Evolutionary conservation across 2,113 vertebrate genomes (phyloP).

Genomic region (Mastomys coucha): DNA sequence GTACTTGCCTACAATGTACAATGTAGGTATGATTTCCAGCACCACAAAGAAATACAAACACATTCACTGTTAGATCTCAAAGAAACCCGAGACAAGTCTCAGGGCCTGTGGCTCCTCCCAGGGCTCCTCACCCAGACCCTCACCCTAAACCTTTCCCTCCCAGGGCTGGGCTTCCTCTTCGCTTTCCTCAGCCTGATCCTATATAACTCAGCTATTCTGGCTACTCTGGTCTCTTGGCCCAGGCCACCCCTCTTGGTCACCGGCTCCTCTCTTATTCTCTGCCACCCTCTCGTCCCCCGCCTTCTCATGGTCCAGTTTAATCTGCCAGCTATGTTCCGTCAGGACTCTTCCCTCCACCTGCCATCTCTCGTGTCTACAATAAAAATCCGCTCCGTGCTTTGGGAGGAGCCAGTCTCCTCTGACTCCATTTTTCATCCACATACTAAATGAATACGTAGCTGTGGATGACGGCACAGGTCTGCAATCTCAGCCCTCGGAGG

Average conservation of each 20-base stretch:
- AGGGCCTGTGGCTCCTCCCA: not conserved
- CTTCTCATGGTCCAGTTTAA: not conserved
- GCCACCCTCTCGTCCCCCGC: no score
- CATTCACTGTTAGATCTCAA: not conserved
- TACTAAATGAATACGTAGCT: not conserved
- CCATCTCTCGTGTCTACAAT: no score
- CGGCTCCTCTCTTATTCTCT: not conserved
- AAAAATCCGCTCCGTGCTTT: not conserved
- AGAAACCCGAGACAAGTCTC: not conserved
- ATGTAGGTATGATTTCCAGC: not conserved
- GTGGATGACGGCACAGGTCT: no score
- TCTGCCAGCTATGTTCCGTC: not conserved
- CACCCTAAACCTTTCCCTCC: not conserved
- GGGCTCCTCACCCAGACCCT: not conserved
- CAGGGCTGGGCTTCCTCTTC: accelerated
- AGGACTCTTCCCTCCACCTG: not conserved
- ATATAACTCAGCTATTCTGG: not conserved
- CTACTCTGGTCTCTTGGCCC: not conserved
- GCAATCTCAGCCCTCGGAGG: no score
- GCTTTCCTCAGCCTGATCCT: no score
- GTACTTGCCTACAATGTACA: not conserved
- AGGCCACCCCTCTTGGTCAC: no score
- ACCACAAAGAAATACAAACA: not conserved
- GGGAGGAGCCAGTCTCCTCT: not conserved
- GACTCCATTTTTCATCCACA: not conserved